Conservation (phyloP, 2,888 invertebrate genomes). For the Ornithoptera priamus region DNA sequence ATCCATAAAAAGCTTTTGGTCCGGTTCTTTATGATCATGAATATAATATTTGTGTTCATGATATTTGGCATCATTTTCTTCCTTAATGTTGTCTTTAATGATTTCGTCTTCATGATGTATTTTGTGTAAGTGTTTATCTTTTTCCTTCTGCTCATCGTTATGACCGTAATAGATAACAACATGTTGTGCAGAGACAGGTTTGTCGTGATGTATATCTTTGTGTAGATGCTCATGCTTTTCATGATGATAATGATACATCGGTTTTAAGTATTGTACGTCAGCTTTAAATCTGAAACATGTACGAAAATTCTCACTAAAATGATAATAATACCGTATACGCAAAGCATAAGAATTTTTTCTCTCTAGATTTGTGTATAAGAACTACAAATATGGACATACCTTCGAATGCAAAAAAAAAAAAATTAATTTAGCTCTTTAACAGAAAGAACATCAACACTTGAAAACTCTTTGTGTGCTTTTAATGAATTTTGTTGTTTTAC, state of each 20-base stretch:
- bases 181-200: conserved; percentile 27
- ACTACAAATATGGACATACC: no score
- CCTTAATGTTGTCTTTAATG: conserved; percentile 3
- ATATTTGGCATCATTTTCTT: conserved; percentile 35
- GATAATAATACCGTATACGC: no score
- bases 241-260: conserved; percentile 29
- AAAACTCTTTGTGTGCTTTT: no score
- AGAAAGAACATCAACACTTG: no score
- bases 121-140: conserved; percentile 15
- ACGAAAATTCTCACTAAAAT: no score
- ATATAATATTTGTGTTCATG: conserved; percentile 35
- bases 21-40: conserved; percentile 8
- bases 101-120: conserved; percentile 37
- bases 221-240: conserved; percentile 27
- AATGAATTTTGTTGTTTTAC: no score
- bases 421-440: no score
- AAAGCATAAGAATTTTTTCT: no score
- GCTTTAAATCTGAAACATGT: conserved; percentile 38
- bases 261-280: conserved; percentile 37
- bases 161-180: conserved; percentile 17
- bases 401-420: no score
- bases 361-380: no score
- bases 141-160: conserved; percentile 23
- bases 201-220: conserved; percentile 25
- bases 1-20: conserved; percentile 9